Base-by-base conservation (phyloP, 2,113 vertebrate genomes). In the Scatophagus argus region DNA sequence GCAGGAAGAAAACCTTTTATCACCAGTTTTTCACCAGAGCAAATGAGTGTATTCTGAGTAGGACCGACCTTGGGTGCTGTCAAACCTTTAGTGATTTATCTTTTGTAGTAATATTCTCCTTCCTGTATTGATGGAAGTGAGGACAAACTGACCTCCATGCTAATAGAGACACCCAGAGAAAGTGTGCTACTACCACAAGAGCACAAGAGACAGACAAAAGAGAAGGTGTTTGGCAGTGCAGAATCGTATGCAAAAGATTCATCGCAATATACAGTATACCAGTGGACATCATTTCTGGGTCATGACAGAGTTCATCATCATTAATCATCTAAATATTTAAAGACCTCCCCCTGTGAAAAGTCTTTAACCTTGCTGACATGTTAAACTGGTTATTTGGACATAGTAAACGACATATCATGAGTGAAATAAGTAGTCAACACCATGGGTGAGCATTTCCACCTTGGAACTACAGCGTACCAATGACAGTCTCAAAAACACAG, bases 221-320 rank as follows among this genome's bases (percentile, higher is more conserved):
- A 85, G 81, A 85, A 76, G 88, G 83, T 89, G 85, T 91, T 92
- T 92, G 91, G 91, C 87, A 91, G 90, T 92, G 16, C 93, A 95
- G 0, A 92, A 89, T 82, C 88, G 14, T 83, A 93, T 74, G 77
- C 74, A 94, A 83, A 85, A 87, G 77, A 84, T 79, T 77, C 55
- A 89, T 87, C 79, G 83, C 69, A 88, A 88, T 90, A 88, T 91
- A 93, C 88, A 88, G 85, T 79, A 70, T 81, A 88, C 72, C 59
- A 77, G 73, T 74, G 70, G 64, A 55, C 66, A 71, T 88, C 82
- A 90, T 63, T 85, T 86, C 84, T 87, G 87, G 86, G 89, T 91
- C 90, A 83, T 58, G 17, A 71, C 79, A 54, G 59, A 61, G 68
- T 12, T 63, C 47, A n/a, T 34, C 23, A 52, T 62, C 52, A 23